These are phyloP conservation scores for Xerus inauris DNA, from an alignment of 2,113 vertebrate species.

Conservation along the genomic window DNA sequence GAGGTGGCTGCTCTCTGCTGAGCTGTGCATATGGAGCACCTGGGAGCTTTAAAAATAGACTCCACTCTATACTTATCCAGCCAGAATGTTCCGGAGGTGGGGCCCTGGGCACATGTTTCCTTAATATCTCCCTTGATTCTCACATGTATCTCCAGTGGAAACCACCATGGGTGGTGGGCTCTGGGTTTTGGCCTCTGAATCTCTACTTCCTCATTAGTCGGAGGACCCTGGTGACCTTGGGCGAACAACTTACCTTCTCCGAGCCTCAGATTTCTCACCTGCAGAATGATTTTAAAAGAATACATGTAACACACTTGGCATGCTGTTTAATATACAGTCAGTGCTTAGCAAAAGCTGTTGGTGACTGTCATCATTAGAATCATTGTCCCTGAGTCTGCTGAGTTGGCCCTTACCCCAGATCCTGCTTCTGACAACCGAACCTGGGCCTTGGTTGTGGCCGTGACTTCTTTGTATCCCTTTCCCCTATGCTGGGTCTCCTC, in stretches of 20 bases:
- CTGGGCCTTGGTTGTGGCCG: background rate
- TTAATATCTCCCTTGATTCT: background rate
- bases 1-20: background rate
- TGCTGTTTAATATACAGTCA: background rate
- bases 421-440: background rate
- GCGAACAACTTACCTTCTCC: background rate
- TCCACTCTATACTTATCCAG: background rate
- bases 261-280: background rate
- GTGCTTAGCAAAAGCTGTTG: background rate
- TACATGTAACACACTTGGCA: background rate
- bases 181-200: background rate
- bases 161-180: background rate
- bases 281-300: background rate
- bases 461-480: background rate
- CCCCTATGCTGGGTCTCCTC: background rate
- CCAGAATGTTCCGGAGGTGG: background rate
- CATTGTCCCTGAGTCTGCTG: background rate
- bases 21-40: background rate
- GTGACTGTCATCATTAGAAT: background rate
- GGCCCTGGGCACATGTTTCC: background rate
- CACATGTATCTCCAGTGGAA: background rate
- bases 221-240: background rate
- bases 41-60: background rate
- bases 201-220: background rate
- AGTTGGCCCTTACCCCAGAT: background rate